A percentile compares a stretch with the other conserved stretches of the same genome.
Evolutionary conservation across 2,888 invertebrate genomes (phyloP).

Genomic region (Scaptomyza flava): DNA sequence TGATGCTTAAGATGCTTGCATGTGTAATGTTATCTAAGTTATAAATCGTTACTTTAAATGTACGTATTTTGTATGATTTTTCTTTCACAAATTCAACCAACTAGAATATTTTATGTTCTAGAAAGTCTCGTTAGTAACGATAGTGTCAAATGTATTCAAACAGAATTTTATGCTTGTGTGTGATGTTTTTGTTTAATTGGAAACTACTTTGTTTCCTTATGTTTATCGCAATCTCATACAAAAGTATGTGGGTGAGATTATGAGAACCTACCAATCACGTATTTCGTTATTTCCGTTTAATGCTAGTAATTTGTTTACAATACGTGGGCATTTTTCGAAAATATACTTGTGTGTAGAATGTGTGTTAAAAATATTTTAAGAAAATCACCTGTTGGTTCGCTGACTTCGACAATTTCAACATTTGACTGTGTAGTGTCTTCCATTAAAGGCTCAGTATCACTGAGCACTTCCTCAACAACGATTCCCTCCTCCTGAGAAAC

Average conservation of each 20-base stretch:
- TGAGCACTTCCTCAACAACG: conserved; percentile 83
- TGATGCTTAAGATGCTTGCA: conserved; percentile 54
- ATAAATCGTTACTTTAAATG: conserved; percentile 36
- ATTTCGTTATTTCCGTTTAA: conserved; percentile 9
- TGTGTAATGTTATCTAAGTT: conserved; percentile 49
- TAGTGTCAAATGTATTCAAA: conserved; percentile 36
- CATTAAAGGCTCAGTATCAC: conserved; percentile 81
- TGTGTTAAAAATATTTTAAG: conserved; percentile 27
- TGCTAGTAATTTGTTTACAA: conserved; percentile 17
- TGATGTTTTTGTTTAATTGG: conserved; percentile 39
- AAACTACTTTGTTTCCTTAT: conserved; percentile 31
- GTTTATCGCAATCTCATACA: conserved; percentile 30
- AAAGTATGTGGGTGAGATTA: conserved; percentile 18
- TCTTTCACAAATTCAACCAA: conserved; percentile 33
- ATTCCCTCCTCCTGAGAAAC: conserved; percentile 82
- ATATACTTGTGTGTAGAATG: conserved; percentile 22
- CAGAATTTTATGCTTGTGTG: conserved; percentile 32
- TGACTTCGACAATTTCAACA: conserved; percentile 83
- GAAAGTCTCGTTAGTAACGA: conserved; percentile 55
- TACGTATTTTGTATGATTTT: conserved; percentile 27
- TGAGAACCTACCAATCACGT: conserved; percentile 23
- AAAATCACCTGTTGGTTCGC: conserved; percentile 82
- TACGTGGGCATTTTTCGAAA: conserved; percentile 14
- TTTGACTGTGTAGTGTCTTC: conserved; percentile 71
- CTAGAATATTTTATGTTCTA: conserved; percentile 39